phyloP scores from a whole-genome alignment of 2,888 invertebrate genomes.

The Metalampra italica region DNA sequence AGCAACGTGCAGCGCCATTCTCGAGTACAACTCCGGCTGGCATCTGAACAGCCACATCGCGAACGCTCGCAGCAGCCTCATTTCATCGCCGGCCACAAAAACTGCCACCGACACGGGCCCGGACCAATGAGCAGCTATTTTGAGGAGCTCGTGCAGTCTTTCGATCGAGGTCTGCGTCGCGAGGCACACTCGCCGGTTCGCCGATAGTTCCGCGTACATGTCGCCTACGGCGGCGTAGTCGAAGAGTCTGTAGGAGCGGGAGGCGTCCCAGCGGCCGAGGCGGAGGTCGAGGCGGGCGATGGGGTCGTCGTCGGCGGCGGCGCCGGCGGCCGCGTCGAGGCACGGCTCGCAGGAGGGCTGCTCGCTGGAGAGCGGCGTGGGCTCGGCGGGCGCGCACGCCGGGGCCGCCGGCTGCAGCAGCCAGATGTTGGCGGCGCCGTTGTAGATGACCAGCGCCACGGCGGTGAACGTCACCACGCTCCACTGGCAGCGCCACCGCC shows the following conservation, averaged over 20 bases:
- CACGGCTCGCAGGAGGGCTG: slow-evolving; percentile 60
- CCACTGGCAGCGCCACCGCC: slow-evolving; percentile 81
- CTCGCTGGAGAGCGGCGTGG: slow-evolving; percentile 29
- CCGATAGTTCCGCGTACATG: slow-evolving; percentile 79
- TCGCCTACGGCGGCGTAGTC: slow-evolving; percentile 86
- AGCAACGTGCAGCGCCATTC: slow-evolving; percentile 87
- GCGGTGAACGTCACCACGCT: slow-evolving; percentile 82
- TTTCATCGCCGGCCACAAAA: slow-evolving; percentile 88
- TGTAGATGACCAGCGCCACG: slow-evolving; percentile 80
- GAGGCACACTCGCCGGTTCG: slow-evolving; percentile 82
- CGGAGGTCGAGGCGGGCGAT: slow-evolving; percentile 80
- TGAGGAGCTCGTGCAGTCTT: slow-evolving; percentile 85
- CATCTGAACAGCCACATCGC: slow-evolving; percentile 87
- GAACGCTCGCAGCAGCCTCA: slow-evolving; percentile 84
- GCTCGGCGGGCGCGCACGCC: slow-evolving; percentile 43
- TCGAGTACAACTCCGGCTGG: slow-evolving; percentile 83
- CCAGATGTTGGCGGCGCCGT: slow-evolving; percentile 65
- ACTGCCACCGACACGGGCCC: slow-evolving; percentile 92
- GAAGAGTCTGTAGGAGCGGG: slow-evolving; percentile 83
- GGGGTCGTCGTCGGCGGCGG: slow-evolving; percentile 59
- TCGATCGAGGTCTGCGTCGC: slow-evolving; percentile 89
- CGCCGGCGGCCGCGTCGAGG: slow-evolving; percentile 42
- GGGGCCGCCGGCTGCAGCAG: slow-evolving; percentile 49
- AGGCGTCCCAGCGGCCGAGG: slow-evolving; percentile 85
- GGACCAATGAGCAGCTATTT: slow-evolving; percentile 89